phyloP scores from a whole-genome alignment of 2,113 vertebrate species.

The Fulica atra region DNA sequence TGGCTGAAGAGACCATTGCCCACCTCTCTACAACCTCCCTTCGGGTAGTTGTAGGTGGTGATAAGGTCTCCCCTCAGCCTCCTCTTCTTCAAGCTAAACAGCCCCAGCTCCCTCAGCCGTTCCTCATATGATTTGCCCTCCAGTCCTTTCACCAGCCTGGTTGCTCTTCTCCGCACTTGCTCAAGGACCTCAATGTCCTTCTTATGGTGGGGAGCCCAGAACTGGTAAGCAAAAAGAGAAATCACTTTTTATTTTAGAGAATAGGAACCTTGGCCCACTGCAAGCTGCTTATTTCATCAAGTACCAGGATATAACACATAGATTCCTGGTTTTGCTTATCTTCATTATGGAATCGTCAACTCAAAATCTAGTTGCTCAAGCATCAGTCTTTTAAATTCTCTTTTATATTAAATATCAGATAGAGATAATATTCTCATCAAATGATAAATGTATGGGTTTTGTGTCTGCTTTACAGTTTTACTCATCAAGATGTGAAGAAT shows the following conservation, averaged over 20 bases:
- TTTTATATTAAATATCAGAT: neutral
- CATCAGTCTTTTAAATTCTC: neutral
- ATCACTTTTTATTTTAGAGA: neutral
- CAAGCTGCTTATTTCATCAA: neutral
- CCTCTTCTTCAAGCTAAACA: too few relatives aligned
- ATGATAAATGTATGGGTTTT: neutral
- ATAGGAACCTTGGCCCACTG: neutral
- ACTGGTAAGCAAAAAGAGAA: neutral
- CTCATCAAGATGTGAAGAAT: neutral
- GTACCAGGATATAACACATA: neutral
- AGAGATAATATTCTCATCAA: neutral
- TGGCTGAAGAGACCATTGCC: too few relatives aligned
- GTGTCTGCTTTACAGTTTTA: neutral
- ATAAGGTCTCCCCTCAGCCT: too few relatives aligned
- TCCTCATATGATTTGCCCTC: too few relatives aligned
- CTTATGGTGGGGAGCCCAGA: too few relatives aligned
- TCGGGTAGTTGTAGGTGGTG: too few relatives aligned
- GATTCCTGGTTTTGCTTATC: neutral
- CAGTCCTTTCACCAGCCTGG: too few relatives aligned
- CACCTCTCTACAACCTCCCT: too few relatives aligned
- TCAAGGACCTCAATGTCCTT: too few relatives aligned
- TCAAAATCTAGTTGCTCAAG: neutral
- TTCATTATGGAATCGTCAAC: neutral
- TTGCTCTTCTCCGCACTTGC: too few relatives aligned
- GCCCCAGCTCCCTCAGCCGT: too few relatives aligned